Conservation (phyloP, 2,888 invertebrate species). For the Agelastica alni region DNA sequence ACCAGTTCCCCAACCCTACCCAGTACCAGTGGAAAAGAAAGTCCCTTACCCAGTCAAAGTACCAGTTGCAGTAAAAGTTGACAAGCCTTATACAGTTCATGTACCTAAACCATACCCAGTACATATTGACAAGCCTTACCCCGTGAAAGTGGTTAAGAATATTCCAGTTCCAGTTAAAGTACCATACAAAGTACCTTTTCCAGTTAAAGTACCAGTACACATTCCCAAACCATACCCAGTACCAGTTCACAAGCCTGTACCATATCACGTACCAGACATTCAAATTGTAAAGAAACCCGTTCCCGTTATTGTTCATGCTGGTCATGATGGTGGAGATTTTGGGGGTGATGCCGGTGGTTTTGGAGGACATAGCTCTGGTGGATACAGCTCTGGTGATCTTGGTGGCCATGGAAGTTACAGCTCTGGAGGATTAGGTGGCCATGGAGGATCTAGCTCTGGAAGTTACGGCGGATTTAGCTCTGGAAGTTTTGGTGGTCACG, state of each 20-base stretch:
- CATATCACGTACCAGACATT: slow-evolving; percentile 57
- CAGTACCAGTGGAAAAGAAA: slow-evolving; percentile 70
- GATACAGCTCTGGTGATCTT: slow-evolving; percentile 24
- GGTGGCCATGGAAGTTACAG: slow-evolving; percentile 31
- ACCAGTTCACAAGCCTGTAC: slow-evolving; percentile 57
- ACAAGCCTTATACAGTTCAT: slow-evolving; percentile 67
- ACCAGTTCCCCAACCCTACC: slow-evolving; percentile 60
- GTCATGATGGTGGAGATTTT: slow-evolving; percentile 33
- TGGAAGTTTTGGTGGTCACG: slow-evolving; percentile 26
- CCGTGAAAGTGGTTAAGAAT: slow-evolving; percentile 58
- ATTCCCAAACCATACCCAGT: slow-evolving; percentile 48
- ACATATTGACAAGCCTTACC: slow-evolving; percentile 59
- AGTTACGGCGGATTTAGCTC: slow-evolving; percentile 31
- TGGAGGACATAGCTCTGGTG: slow-evolving; percentile 28
- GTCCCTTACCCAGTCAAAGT: slow-evolving; percentile 64
- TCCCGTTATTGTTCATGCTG: slow-evolving; percentile 51
- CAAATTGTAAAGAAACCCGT: slow-evolving; percentile 62
- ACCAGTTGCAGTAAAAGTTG: slow-evolving; percentile 60
- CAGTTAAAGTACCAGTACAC: slow-evolving; percentile 48
- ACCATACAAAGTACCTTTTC: slow-evolving; percentile 52
- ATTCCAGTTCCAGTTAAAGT: slow-evolving; percentile 52
- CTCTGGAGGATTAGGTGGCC: slow-evolving; percentile 31
- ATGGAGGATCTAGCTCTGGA: slow-evolving; percentile 24
- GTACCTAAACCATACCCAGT: slow-evolving; percentile 68
- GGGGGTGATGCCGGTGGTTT: slow-evolving; percentile 34